Evolutionary conservation across 2,797 vertebrate genomes (phyloP), one percentile per base, ranked within the genome.

Genomic region (Pitangus sulphuratus): DNA sequence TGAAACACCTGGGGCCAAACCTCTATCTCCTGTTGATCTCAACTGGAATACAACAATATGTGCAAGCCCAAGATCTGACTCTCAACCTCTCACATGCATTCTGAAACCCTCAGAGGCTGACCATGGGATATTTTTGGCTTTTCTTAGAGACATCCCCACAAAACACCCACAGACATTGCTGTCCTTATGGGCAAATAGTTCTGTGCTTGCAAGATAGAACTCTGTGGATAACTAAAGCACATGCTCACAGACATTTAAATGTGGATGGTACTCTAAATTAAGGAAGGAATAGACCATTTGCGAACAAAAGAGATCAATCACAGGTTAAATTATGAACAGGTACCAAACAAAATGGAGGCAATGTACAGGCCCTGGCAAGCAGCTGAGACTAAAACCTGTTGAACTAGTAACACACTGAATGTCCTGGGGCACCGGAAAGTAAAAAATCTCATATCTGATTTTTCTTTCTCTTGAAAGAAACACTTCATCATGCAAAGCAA

Each of bases 1-100:
- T 17, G 28, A 91, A 95, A 91, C 87, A 96, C 92, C 95, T 95
- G 96, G 87, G 95, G 91, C 84, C 57, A 96, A 90, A 90, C 45
- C 48, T 69, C 64, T 94, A 93, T 92, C 91, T 88, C 66, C 40
- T 0, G 62, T 91, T 95, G 72, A 93, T 95, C 93, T 96, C 80
- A 86, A 62, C 69, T 76, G 89, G 89, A 91, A 84, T 90, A 62
- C 86, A 93, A 69, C 9, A 21, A 9, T 33, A 18, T 22, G 26
- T 58, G 22, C 51, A 33, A 93, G 35, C 62, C 47, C 47, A 74
- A 42, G 70, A 37, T 65, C 78, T 75, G 33, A 61, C 51, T 93
- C 40, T 56, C 30, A 19, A 30, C n/a, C 20, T 65, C 39, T 84
- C 30, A 25, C 11, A 37, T 4, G 12, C 19, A 2, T 58, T 79